phyloP scores from a whole-genome alignment of 2,888 invertebrate genomes.

The Lottia scabra region DNA sequence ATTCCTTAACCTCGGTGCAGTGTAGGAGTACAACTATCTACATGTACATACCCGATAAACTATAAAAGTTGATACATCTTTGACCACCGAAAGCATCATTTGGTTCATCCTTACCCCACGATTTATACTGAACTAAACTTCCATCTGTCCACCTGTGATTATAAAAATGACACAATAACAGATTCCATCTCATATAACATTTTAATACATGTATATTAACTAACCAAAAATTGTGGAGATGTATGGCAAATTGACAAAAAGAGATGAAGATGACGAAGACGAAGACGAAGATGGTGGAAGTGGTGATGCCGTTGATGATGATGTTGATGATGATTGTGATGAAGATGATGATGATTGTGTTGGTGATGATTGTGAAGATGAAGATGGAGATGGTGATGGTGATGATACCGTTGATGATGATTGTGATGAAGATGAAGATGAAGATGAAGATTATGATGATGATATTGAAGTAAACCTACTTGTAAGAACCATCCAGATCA shows the following conservation, averaged over 20 bases:
- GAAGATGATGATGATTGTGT: not conserved
- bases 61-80: constrained; percentile 31
- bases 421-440: not conserved
- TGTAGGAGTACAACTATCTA: not conserved
- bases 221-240: too few species aligned
- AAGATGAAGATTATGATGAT: not conserved
- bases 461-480: constrained; percentile 13
- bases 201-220: too few species aligned
- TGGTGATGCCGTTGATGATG: too few species aligned
- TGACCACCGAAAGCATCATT: constrained; percentile 29
- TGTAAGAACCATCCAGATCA: constrained; percentile 34
- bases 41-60: constrained; percentile 22
- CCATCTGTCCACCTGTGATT: constrained; percentile 44
- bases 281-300: too few species aligned
- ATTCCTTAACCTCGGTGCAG: too few species aligned
- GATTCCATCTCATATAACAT: too few species aligned
- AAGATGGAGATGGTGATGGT: not conserved
- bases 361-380: not conserved
- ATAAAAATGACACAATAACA: too few species aligned
- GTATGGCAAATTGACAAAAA: too few species aligned
- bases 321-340: not conserved
- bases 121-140: constrained; percentile 30
- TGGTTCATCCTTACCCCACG: constrained; percentile 43
- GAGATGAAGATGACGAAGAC: too few species aligned
- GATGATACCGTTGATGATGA: not conserved